Percentiles rank a stretch among this genome's conserved stretches.
phyloP scores from a whole-genome alignment of 2,888 invertebrate species.

The Aphidoletes aphidimyza region DNA sequence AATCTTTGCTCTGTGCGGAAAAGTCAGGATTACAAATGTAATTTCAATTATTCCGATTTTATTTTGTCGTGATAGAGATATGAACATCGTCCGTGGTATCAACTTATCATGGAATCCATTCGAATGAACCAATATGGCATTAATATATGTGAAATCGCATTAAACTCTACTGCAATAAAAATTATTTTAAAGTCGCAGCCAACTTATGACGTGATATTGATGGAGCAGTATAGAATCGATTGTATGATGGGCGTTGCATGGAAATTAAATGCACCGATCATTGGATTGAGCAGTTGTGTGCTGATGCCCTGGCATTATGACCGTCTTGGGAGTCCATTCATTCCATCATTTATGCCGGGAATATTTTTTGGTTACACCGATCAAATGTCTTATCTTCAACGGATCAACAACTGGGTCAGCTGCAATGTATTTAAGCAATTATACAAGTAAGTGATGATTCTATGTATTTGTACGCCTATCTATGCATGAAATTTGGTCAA shows the following conservation, averaged over 20 bases:
- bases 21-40: too few relatives aligned
- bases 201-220: slow-evolving; percentile 75
- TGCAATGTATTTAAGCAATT: slow-evolving; percentile 61
- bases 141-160: too few relatives aligned
- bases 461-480: too few relatives aligned
- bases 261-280: slow-evolving; percentile 72
- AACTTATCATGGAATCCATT: too few relatives aligned
- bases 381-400: slow-evolving; percentile 66
- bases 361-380: slow-evolving; percentile 68
- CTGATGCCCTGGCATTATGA: slow-evolving; percentile 73
- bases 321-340: slow-evolving; percentile 70
- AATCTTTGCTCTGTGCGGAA: too few relatives aligned
- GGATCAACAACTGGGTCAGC: slow-evolving; percentile 67
- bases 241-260: slow-evolving; percentile 76
- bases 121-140: too few relatives aligned
- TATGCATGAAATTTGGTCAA: too few relatives aligned
- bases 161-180: too few relatives aligned
- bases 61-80: too few relatives aligned
- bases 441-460: slow-evolving; percentile 63
- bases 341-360: slow-evolving; percentile 61
- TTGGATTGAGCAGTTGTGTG: slow-evolving; percentile 71
- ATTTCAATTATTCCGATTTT: too few relatives aligned
- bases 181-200: slow-evolving; percentile 62
- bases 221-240: slow-evolving; percentile 79
- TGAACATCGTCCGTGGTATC: too few relatives aligned